phyloP scores from a whole-genome alignment of 2,113 vertebrate species.

The Antechinus flavipes region DNA sequence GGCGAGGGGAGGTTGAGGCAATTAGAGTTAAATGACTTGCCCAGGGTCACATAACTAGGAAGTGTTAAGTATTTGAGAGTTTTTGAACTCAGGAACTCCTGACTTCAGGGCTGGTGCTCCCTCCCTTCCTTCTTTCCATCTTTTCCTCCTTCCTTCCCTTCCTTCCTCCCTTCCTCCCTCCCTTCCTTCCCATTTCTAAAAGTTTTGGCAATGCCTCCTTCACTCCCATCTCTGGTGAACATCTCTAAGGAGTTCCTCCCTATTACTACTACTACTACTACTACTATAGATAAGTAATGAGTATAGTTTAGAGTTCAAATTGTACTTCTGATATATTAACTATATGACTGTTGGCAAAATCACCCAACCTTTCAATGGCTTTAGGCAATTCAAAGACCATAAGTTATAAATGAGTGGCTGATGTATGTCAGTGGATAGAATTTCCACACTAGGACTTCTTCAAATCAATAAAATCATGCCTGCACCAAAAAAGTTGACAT shows the following conservation, averaged over 20 bases:
- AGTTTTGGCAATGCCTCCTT: background rate
- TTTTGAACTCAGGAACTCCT: too few relatives aligned
- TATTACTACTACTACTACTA: background rate
- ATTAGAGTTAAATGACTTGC: too few relatives aligned
- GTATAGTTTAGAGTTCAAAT: background rate
- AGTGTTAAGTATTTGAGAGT: too few relatives aligned
- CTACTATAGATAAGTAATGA: background rate
- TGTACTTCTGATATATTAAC: background rate
- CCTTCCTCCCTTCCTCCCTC: too few relatives aligned
- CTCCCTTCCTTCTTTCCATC: background rate
- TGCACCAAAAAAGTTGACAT: background rate
- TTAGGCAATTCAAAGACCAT: background rate
- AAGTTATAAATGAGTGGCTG: background rate
- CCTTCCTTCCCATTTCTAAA: background rate
- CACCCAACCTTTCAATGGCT: background rate
- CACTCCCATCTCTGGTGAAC: background rate
- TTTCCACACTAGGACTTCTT: background rate
- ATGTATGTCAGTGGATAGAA: background rate
- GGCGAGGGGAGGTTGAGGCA: too few relatives aligned
- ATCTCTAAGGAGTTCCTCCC: background rate
- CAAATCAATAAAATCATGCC: background rate
- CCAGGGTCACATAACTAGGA: too few relatives aligned
- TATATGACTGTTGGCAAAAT: background rate
- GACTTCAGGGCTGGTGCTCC: too few relatives aligned
- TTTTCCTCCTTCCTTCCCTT: background rate